These are phyloP conservation scores for Lepidurus packardi DNA, from an alignment of 1,140 invertebrate genomes.

Conservation along the genomic window DNA sequence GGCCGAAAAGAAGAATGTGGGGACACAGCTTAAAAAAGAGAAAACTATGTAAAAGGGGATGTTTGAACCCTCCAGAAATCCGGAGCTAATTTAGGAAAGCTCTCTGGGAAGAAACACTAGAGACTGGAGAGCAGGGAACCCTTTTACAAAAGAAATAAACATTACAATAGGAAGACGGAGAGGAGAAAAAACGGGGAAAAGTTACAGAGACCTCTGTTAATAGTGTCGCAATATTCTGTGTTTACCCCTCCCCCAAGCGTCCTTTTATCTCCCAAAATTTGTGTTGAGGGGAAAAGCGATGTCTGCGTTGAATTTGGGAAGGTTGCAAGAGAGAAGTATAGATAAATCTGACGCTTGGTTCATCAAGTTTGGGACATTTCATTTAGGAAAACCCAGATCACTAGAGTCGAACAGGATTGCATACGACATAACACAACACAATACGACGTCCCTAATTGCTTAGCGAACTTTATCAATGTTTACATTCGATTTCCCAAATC, in stretches of 20 bases:
- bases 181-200: neutral
- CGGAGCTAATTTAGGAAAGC: neutral
- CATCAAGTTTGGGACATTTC: neutral
- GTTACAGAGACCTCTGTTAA: neutral
- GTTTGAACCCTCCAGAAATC: neutral
- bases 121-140: neutral
- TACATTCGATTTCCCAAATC: neutral
- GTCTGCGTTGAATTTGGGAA: too few relatives aligned
- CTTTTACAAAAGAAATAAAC: neutral
- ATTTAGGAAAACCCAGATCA: neutral
- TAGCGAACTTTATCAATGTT: neutral
- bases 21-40: neutral
- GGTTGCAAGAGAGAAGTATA: too few relatives aligned
- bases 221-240: slow-evolving; percentile 1
- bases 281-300: neutral
- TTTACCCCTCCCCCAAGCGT: neutral
- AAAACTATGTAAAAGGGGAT: neutral
- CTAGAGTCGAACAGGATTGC: neutral
- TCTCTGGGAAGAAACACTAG: neutral
- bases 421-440: neutral
- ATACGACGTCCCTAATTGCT: neutral
- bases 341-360: neutral
- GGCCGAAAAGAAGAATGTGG: neutral
- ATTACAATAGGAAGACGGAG: neutral
- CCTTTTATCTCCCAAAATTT: neutral